Evolutionary conservation across 2,113 vertebrate genomes (phyloP), one percentile per base, ranked within the genome.

Genomic region (Caranx ignobilis): DNA sequence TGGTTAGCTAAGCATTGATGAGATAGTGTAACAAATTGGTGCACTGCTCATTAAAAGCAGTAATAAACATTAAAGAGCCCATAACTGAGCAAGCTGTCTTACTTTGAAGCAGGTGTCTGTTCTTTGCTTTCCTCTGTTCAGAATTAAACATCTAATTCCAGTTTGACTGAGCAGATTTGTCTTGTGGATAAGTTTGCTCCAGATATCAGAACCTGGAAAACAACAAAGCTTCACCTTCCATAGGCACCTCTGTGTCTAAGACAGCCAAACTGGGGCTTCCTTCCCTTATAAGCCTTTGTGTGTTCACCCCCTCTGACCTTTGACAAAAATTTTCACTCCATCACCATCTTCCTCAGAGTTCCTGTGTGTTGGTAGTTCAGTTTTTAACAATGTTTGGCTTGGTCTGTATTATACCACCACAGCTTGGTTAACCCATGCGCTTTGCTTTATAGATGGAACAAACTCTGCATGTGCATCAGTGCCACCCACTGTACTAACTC

Each of bases 21-120:
- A 60, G n/a, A 4, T 57, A 19, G 4, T 21, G 18, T 37, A 65
- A 43, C 32, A 62, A 52, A 59, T 62, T 35, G 41, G 32, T 63
- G 19, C 32, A 11, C 10, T 31, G n/a, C 70, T 82, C 61, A 68
- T 78, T 81, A 67, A 67, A 67, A 68, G 13, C 61, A 59, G 35
- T 37, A 54, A 13, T 71, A 67, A 45, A 66, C 65, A 67, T 56
- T 41, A 34, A 77, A 54, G 31, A 43, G 67, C 12, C 47, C 3
- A 43, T 63, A 39, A 66, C 26, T 21, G 54, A 61, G 21, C n/a
- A 32, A 73, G 63, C 7, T 32, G 35, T 54, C n/a, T 71, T 47
- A 52, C 15, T 55, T 70, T 21, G n/a, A 52, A 60, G 65, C 59
- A 61, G 55, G 47, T 47, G 54, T 75, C 41, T 64, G 32, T 52